These are phyloP conservation scores for Cyanoderma ruficeps DNA, from an alignment of 2,113 vertebrate species.

Conservation along the genomic window DNA sequence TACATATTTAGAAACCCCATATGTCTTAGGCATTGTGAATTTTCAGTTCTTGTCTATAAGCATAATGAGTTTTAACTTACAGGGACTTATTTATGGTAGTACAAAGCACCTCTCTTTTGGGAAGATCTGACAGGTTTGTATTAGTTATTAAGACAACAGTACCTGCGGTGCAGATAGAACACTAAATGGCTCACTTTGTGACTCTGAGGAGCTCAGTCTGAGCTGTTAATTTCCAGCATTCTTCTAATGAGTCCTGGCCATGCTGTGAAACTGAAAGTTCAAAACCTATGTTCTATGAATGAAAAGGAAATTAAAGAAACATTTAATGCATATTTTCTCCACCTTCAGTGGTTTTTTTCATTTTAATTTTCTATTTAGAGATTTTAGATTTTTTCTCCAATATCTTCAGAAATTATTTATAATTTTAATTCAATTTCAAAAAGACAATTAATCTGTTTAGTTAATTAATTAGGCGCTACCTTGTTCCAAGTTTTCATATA, in stretches of 20 bases:
- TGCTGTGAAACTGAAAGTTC: neutral
- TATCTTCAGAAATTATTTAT: neutral
- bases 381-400: neutral
- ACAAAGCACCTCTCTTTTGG: neutral
- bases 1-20: neutral
- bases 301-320: rapidly evolving
- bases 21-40: neutral
- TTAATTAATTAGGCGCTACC: neutral
- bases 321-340: neutral
- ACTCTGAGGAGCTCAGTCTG: neutral
- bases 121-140: neutral
- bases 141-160: neutral
- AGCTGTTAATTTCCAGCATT: neutral
- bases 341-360: neutral
- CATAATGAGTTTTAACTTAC: neutral
- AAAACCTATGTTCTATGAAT: neutral
- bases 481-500: neutral
- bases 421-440: neutral
- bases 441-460: neutral
- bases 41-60: neutral
- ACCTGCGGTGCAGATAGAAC: neutral
- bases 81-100: neutral
- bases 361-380: neutral
- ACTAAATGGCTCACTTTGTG: neutral
- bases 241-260: neutral